Base-by-base conservation (phyloP, 1,140 invertebrate genomes). In the Nylanderia fulva region DNA sequence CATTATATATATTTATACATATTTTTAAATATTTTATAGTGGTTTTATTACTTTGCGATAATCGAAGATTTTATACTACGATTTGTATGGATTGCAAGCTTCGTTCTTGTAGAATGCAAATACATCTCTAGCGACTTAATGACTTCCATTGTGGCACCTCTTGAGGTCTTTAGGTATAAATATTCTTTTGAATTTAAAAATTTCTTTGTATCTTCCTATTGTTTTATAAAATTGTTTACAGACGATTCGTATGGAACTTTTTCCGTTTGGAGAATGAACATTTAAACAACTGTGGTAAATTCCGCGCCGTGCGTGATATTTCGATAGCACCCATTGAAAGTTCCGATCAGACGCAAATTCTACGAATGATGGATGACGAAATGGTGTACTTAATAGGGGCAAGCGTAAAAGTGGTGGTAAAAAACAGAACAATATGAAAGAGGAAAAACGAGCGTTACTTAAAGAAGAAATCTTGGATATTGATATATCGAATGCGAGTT, bases 221-320 rank as follows among this genome's bases (percentile, higher is more conserved):
- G 27, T 18, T 36, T 45, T 13, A 45, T 79, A 60, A 52, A 58
- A 45, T 15, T 83, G 60, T 72, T 68, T 86, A 11, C 90, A 99
- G 98, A 91, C 96, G 99, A 80, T 99, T 99, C 95, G 97, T 99
- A 52, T 99, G 99, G 99, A 99, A 99, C 95, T 99, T 99, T 94
- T 99, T 99, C 95, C 99, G 99, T 0, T 94, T 99, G 86, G 99
- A 99, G 95, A 99, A 99, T 95, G 99, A 99, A 92, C 99, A 99
- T 96, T 95, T 99, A 7, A 99, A 99, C 95, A 99, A 99, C 95
- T 99, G 99, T 95, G 99, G 99, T 95, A 99, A 99, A 95, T 99
- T 99, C 95, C 96, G 99, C 92, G 99, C 99, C 4, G 99, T 99
- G 0, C 95, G 99, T 27, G 99, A 99, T 94, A 99, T 99, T 84